Evolutionary conservation across 2,888 invertebrate genomes (phyloP), one percentile per base, ranked within the genome.

Genomic region (Agapostemon virescens): DNA sequence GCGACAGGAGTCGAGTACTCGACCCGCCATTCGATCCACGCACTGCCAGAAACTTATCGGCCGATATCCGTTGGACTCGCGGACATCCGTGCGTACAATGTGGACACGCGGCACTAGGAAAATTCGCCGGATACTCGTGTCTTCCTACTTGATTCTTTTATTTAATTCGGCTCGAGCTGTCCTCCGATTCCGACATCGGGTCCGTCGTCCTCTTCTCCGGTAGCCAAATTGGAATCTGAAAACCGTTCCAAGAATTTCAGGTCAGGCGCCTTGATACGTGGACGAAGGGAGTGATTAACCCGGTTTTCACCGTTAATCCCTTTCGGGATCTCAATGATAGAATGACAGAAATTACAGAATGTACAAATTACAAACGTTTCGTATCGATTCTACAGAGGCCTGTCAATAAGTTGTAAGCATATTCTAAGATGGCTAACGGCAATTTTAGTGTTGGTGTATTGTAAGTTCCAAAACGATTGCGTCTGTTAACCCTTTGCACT

Each of bases 21-120:
- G 84, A 69, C 75, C 71, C 71, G 79, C 81, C 79, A 79, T 80
- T 81, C 83, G 73, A 79, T 76, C 80, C 71, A 74, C 76, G 68
- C 77, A 69, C 75, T 52, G 69, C 74, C 81, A 67, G 63, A 55
- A 73, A 79, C 55, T 72, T 77, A 70, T 79, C 86, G 85, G 82
- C 77, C 86, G 78, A 68, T 76, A 76, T 66, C 85, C 86, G 83
- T 77, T 75, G 77, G 77, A 42, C 69, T 86, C 83, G 82, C 86
- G 78, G 83, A 33, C 9, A 33, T 9, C 3, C 11, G 11, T 30
- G 9, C 33, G 20, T 55, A 6, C 72, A 42, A 45, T 71, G 40
- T 55, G 33, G 69, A 40, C 36, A 69, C 72, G 71, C 42, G 49
- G n/a, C n/a, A 70, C 49, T 83, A 69, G 68, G 73, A 83, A 71